Conservation (phyloP, 2,888 invertebrate genomes). For the Syrphus vitripennis region DNA sequence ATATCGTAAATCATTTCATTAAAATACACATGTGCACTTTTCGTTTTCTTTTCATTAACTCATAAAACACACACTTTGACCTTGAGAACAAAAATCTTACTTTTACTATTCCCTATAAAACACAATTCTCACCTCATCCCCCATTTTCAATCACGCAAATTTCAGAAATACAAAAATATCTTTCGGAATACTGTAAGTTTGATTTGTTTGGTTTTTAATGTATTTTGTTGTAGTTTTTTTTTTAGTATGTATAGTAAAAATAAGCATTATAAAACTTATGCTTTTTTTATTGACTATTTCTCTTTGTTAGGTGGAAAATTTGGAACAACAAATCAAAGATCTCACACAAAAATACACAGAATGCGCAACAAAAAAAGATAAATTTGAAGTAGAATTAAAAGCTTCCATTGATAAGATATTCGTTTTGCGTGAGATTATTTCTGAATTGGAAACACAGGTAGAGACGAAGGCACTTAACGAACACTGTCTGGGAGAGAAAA, state of each 20-base stretch:
- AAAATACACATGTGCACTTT: constrained; percentile 32
- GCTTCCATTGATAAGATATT: constrained; percentile 89
- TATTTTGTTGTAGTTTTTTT: constrained; percentile 34
- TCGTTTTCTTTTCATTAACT: constrained; percentile 22
- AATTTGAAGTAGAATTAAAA: constrained; percentile 87
- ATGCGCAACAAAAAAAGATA: constrained; percentile 84
- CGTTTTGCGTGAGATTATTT: constrained; percentile 89
- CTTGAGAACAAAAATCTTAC: constrained; percentile 18
- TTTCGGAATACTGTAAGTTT: constrained; percentile 66
- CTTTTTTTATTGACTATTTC: neutral
- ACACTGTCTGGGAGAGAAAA: constrained; percentile 84
- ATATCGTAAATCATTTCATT: constrained; percentile 12
- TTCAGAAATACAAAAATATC: constrained; percentile 56
- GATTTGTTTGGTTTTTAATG: constrained; percentile 31
- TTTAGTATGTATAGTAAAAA: neutral
- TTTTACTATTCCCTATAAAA: neutral
- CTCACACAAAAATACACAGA: constrained; percentile 85
- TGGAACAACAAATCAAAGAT: constrained; percentile 89
- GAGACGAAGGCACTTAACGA: constrained; percentile 86
- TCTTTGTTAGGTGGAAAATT: constrained; percentile 86
- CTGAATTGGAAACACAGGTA: constrained; percentile 88
- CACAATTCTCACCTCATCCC: constrained; percentile 8
- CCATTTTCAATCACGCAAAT: neutral
- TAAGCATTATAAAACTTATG: constrained; percentile 47
- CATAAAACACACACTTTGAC: constrained; percentile 26